Base-by-base conservation (phyloP, 2,888 invertebrate species). In the Hoplodrina blanda region DNA sequence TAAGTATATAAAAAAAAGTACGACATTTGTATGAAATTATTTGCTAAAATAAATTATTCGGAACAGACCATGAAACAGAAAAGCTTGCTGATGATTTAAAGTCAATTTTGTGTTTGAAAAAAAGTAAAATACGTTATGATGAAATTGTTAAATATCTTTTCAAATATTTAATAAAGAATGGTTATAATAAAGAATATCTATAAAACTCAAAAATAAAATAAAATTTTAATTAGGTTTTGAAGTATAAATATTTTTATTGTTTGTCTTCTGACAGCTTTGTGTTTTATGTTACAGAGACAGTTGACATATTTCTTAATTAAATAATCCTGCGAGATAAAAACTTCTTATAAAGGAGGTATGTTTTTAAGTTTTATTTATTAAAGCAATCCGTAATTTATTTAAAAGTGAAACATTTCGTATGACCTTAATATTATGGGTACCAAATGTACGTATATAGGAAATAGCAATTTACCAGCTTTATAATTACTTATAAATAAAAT, bases 311-410 rank as follows among this genome's bases (percentile, higher is more conserved):
- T 25, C 6, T 33, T 33, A 62, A 55, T 73, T 50, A 73, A 62
- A 73, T 62, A 62, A 55, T 44, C 41, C 41, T 19, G 5, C 11
- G 1, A 33, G 15, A 25, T 4, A 20, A 8, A 8, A 67, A 52
- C 37, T 71, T 55, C 17, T 17, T 49, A 17, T 10, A 30, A 13
- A 53, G 17, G 7, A 46, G 19, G 10, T 53, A 6, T 2, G 4
- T 17, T 54, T 49, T 46, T 25, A 2, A 15, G 15, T 17, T 17
- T 13, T 44, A 17, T 20, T 50, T 30, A 5, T 41, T 20, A 15
- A 60, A 17, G 7, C 11, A 53, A 59, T 71, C 11, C 6, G 15
- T 53, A 44, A 69, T 60, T 72, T 53, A 72, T 60, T 37, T 11
- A 17, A 46, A 69, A 59, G 4, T 53, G 15, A 33, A 20, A 10